These are phyloP conservation scores for Tetraodon nigroviridis DNA, from an alignment of 2,113 vertebrate genomes.

Conservation along the genomic window DNA sequence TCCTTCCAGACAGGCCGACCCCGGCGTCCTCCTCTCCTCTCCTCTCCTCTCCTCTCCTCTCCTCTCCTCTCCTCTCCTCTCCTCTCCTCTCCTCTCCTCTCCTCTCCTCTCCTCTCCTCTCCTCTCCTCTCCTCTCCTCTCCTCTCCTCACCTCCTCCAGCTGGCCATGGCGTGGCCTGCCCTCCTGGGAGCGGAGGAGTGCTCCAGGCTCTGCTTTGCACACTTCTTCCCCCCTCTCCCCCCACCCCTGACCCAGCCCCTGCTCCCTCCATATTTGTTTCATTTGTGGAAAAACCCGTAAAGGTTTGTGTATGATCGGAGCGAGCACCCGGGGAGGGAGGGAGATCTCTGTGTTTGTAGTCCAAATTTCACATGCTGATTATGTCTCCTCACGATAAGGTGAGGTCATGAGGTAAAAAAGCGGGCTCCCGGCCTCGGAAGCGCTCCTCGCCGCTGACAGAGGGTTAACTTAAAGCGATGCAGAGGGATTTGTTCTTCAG, in stretches of 20 bases:
- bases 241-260: conserved; percentile 17
- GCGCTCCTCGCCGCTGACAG: neutral
- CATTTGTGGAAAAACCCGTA: conserved; percentile 64
- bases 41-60: neutral
- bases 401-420: conserved; percentile 17
- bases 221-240: neutral
- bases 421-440: neutral
- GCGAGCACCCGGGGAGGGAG: conserved; percentile 12
- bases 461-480: conserved; percentile 15
- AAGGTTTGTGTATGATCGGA: conserved; percentile 59
- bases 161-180: conserved; percentile 44
- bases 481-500: conserved; percentile 2
- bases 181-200: conserved; percentile 55
- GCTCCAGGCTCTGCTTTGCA: conserved; percentile 30
- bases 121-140: neutral
- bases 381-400: conserved; percentile 22
- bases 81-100: neutral
- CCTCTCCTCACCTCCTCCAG: conserved; percentile 62
- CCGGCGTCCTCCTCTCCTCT: conserved; percentile 1
- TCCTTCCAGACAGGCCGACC: conserved; percentile 30
- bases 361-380: conserved; percentile 15
- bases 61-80: conserved; percentile 34
- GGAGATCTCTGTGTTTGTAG: conserved; percentile 17
- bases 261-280: conserved; percentile 53
- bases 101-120: neutral